phyloP scores from a whole-genome alignment of 1,140 invertebrate species.

The Euura saliciscinereae region DNA sequence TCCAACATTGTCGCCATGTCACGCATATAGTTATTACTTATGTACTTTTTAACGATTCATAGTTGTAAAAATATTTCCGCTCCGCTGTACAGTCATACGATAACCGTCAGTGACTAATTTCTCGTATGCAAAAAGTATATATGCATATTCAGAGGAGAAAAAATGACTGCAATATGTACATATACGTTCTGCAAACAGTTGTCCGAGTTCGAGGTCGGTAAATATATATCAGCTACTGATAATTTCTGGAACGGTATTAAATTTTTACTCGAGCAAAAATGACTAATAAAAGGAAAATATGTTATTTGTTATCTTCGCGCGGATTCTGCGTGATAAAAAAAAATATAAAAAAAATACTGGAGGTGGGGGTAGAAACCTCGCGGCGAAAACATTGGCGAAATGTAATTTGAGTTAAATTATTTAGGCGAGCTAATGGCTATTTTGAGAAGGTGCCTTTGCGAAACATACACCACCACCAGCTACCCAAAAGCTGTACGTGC shows the following conservation, averaged over 20 bases:
- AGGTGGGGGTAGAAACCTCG: too few relatives aligned
- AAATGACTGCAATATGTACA: too few relatives aligned
- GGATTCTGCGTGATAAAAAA: too few relatives aligned
- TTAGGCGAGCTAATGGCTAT: slow-evolving; percentile 63
- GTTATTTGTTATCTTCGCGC: too few relatives aligned
- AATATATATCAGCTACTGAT: too few relatives aligned
- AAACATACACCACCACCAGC: slow-evolving; percentile 47
- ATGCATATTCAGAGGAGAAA: too few relatives aligned
- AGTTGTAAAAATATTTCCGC: background rate
- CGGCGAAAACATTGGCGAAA: slow-evolving; percentile 28
- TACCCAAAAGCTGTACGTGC: slow-evolving; percentile 43
- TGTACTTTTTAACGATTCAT: background rate
- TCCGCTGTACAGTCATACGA: background rate
- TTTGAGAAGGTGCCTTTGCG: slow-evolving; percentile 62
- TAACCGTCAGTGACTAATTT: background rate
- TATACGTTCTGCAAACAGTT: too few relatives aligned
- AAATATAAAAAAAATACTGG: too few relatives aligned
- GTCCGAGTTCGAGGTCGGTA: too few relatives aligned
- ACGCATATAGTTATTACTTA: background rate
- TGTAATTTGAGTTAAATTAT: slow-evolving; percentile 62
- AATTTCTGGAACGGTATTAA: too few relatives aligned
- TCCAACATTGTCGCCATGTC: background rate
- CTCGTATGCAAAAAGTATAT: too few relatives aligned
- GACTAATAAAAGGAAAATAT: background rate
- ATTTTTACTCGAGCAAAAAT: background rate